phyloP scores from a whole-genome alignment of 1,140 invertebrate genomes.

The Eupristina koningsbergeri region DNA sequence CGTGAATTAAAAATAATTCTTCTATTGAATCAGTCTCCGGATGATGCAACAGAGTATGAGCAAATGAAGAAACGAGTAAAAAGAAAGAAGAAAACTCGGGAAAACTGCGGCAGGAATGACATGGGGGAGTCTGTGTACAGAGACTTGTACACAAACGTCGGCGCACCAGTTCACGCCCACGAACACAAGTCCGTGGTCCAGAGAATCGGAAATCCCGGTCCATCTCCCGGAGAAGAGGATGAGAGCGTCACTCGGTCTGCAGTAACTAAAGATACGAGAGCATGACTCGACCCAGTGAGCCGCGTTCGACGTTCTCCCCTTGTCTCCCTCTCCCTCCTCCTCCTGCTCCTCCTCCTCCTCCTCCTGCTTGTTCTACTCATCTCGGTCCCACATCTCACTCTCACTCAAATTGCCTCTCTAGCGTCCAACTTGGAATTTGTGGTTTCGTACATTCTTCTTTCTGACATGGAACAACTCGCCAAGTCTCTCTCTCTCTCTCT shows the following conservation, averaged over 20 bases:
- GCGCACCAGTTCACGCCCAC: too few species aligned
- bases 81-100: too few species aligned
- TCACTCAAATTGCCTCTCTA: neutral
- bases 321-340: too few species aligned
- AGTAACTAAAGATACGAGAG: neutral
- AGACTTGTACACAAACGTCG: neutral
- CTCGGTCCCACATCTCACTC: too few species aligned
- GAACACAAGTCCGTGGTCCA: neutral
- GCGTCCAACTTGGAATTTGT: neutral
- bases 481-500: too few species aligned
- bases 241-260: neutral
- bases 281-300: neutral
- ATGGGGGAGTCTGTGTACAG: too few species aligned
- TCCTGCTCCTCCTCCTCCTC: neutral
- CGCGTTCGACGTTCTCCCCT: neutral
- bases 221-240: neutral
- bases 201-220: neutral
- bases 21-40: too few species aligned
- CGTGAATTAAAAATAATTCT: too few species aligned
- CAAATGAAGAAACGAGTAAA: too few species aligned
- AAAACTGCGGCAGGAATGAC: neutral
- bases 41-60: too few species aligned
- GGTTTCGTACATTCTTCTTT: conserved; percentile 33
- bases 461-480: neutral
- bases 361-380: neutral